Evolutionary conservation across 2,113 vertebrate genomes (phyloP), one percentile per base, ranked within the genome.

Genomic region (Microcebus griseorufus): DNA sequence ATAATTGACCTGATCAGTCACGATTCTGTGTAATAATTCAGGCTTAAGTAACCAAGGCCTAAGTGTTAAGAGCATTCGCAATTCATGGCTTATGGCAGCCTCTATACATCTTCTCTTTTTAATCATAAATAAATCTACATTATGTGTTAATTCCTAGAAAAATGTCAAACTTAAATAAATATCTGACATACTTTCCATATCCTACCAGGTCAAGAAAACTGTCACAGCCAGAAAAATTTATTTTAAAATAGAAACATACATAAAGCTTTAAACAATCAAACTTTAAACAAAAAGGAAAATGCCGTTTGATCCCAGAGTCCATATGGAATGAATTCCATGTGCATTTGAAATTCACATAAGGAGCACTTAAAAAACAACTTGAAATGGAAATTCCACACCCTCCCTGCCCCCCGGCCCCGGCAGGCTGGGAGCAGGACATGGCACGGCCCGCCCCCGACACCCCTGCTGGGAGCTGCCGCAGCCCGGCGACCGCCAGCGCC

Each of bases 221-320:
- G 2, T 93, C 72, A 96, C 85, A 85, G 94, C 91, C 96, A 96
- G 79, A 96, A 91, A 95, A 95, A 95, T 97, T 98, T 97, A 98
- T 97, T 98, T 97, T 95, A 97, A 98, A 97, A 97, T 96, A 97
- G 79, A 97, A 97, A 98, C 96, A 75, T 87, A 97, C 95, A 86
- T 89, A 93, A 93, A 94, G 90, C 60, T 97, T 91, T 95, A 92
- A 97, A 98, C 76, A 95, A 78, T 94, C 58, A 80, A 90, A 73
- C 91, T 78, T 96, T 90, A 90, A 96, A 94, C 90, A 53, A 86
- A 96, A 90, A 64, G 32, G 53, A 58, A 45, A 78, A 65, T 83
- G 65, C 80, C 34, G 37, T 76, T 69, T 75, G 95, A 93, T 84
- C 95, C 95, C 95, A 79, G 94, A 96, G 95, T 96, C 73, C 37